phyloP scores from a whole-genome alignment of 2,888 invertebrate genomes.

The Odontocerum albicorne region DNA sequence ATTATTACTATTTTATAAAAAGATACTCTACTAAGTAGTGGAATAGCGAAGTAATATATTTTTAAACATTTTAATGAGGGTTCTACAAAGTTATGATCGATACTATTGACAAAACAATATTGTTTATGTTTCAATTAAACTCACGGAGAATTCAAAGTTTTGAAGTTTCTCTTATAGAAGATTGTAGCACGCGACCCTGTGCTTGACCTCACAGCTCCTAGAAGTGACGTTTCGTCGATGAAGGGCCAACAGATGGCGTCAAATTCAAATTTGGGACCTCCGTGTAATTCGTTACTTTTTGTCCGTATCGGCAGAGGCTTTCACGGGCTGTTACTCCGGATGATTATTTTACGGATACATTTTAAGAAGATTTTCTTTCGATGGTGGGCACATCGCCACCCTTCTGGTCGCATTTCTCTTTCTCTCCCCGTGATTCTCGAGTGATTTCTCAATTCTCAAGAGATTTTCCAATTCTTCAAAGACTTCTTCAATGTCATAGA shows the following conservation, averaged over 20 bases:
- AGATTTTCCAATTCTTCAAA: slow-evolving; percentile 8
- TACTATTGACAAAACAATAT: too few relatives aligned
- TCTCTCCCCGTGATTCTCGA: not conserved
- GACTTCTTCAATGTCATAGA: too few relatives aligned
- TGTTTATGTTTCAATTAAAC: too few relatives aligned
- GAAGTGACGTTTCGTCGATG: slow-evolving; percentile 24
- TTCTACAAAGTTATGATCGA: too few relatives aligned
- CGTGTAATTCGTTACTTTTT: slow-evolving; percentile 23
- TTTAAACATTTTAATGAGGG: too few relatives aligned
- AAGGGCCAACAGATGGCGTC: slow-evolving; percentile 28
- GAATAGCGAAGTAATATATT: too few relatives aligned
- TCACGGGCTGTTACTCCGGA: slow-evolving; percentile 15
- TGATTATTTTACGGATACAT: slow-evolving; percentile 24
- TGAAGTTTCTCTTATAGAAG: too few relatives aligned
- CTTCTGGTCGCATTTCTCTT: not conserved
- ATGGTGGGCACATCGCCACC: not conserved
- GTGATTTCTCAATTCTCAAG: slow-evolving; percentile 3
- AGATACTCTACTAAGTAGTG: too few relatives aligned
- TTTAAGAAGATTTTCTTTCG: slow-evolving; percentile 1
- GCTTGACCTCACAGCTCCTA: too few relatives aligned
- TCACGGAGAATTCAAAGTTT: too few relatives aligned
- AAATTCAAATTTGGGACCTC: slow-evolving; percentile 33
- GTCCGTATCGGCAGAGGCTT: slow-evolving; percentile 1
- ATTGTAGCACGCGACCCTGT: too few relatives aligned
- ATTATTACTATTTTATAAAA: too few relatives aligned